Conservation (phyloP, 2,113 vertebrate species). For the Scytalopus superciliaris region DNA sequence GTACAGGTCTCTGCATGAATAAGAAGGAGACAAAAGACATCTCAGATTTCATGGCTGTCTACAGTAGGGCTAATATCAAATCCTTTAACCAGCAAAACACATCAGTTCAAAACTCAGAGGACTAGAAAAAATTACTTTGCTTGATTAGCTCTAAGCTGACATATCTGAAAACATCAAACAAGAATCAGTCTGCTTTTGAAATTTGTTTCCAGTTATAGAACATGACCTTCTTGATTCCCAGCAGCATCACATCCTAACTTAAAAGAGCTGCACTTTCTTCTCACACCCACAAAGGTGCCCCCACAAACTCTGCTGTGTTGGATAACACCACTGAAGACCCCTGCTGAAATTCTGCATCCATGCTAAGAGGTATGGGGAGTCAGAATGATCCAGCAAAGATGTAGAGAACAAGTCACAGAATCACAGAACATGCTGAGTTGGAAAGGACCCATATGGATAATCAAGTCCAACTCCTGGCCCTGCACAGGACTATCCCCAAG, state of each 20-base stretch:
- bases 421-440: not conserved
- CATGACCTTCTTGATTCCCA: not conserved
- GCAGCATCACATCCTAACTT: not conserved
- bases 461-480: not conserved
- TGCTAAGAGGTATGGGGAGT: not conserved
- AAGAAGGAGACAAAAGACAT: not conserved
- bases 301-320: not conserved
- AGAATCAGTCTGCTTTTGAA: not conserved
- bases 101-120: slow-evolving; percentile 36
- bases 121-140: slow-evolving; percentile 44
- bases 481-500: not conserved
- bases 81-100: slow-evolving; percentile 31
- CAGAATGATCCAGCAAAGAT: not conserved
- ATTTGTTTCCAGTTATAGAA: slow-evolving; percentile 15
- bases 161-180: slow-evolving; percentile 37
- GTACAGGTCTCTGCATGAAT: not conserved
- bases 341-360: not conserved
- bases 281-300: not conserved
- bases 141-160: slow-evolving; percentile 37
- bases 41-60: slow-evolving; percentile 36
- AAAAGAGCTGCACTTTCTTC: not conserved
- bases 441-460: not conserved
- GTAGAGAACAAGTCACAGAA: not conserved
- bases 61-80: not conserved
- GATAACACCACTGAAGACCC: not conserved